Base-by-base conservation (phyloP, 2,797 vertebrate species). In the Masticophis lateralis region DNA sequence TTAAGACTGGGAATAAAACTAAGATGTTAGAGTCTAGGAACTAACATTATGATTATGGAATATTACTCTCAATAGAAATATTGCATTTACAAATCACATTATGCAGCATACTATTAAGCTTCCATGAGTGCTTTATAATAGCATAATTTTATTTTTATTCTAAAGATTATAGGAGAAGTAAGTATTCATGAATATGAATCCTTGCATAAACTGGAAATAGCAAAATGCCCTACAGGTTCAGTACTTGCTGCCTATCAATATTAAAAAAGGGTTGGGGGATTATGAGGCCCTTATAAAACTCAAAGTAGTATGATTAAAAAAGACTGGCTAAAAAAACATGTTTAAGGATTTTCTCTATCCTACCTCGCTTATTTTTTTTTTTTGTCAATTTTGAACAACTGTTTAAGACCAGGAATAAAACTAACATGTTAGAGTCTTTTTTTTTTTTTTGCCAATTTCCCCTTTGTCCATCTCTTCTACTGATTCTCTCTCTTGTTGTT, bases 191-290 rank as follows among this genome's bases (percentile, higher is more conserved):
- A 57, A 69, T 69, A 90, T 25, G 53, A 47, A 90, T 57, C 47
- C 60, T 90, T 87, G 47, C 69, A 93, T 93, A 90, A 90, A 61
- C 47, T 92, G 57, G 47, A 92, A 60, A 90, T 27, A 63, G 47
- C 89, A 63, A 10, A 92, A 90, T 56, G 6, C 13, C n/a, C 74
- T 86, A 60, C 74, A 55, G 43, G 18, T 63, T 86, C 20, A 86
- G 25, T 3, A 90, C 18, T 89, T 8, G 9, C 16, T 92, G 32
- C 25, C 9, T 63, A 28, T 66, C 43, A 51, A 27, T 92, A 25
- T n/a, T 87, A 43, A 92, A 43, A 43, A n/a, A 18, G 1, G 13
- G 27, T 32, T 89, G 27, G 37, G 13, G 28, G 56, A 16, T 51
- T 87, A 53, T 63, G 47, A 91, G n/a, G 43, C 27, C 28, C 18